Evolutionary conservation across 1,140 invertebrate species (phyloP), one percentile per base, ranked within the genome.

Genomic region (Sycobia sp.): DNA sequence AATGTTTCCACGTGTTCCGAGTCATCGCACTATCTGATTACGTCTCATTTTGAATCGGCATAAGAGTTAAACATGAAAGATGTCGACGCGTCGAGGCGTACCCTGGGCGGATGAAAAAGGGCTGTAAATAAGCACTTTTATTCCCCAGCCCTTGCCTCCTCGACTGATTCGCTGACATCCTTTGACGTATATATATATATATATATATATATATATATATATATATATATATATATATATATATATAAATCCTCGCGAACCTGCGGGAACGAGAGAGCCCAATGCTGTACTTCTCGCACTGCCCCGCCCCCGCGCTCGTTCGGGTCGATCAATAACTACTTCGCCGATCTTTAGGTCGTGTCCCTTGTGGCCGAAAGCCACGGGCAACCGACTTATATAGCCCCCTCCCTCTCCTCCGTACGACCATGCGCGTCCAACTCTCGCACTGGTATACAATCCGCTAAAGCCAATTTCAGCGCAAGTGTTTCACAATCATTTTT

Each of bases 401-500:
- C 43, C 7, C 11, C 18, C 5, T 22, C 9, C 11, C 43, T 9
- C 43, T 34, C 27, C 18, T 34, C 49, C 4, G 25, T 18, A 11
- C 29, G 53, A 60, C 59, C 67, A 67, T 73, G 72, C 71, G 74
- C 73, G 71, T 71, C 74, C 72, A 10, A 44, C 54, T 56, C 38
- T 32, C 75, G 75, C 68, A 76, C 76, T 78, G 76, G 76, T 76
- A 78, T 77, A 74, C 74, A 71, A 77, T 72, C 73, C 54, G 74
- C 71, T 63, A 74, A 77, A 77, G 73, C 73, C 77, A 79, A 80
- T 80, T 79, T 80, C 77, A 80, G 78, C 78, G 75, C 73, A 73
- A 76, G 74, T 78, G 76, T 79, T 78, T 71, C 77, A 78, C 77
- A 78, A 76, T 74, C n/a, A n/a, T n/a, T n/a, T n/a, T n/a, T n/a